Conservation (phyloP, 2,113 vertebrate genomes). For the Salvelinus alpinus region DNA sequence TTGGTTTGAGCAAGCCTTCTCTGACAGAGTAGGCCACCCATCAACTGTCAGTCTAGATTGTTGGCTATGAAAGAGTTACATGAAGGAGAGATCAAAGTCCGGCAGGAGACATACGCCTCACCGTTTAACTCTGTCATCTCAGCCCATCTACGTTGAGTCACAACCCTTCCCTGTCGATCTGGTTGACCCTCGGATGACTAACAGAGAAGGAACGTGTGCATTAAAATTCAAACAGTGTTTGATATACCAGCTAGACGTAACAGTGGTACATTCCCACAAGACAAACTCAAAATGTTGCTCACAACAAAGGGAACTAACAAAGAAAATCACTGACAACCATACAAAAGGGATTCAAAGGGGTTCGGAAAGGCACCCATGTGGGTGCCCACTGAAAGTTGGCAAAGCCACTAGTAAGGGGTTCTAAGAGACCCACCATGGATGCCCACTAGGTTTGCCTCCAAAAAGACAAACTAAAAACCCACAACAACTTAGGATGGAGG, state of each 20-base stretch:
- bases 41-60: conserved; percentile 60
- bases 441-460: no score
- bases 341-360: no score
- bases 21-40: conserved; percentile 42
- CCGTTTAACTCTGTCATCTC: conserved; percentile 74
- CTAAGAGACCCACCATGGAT: no score
- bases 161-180: conserved; percentile 59
- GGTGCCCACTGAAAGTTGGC: no score
- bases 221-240: background rate
- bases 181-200: conserved; percentile 41
- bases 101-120: conserved; percentile 59
- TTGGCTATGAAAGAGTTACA: conserved; percentile 65
- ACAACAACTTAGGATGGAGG: no score
- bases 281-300: no score
- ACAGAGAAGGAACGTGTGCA: conserved; percentile 23
- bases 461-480: no score
- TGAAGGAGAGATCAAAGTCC: conserved; percentile 75
- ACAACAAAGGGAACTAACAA: no score
- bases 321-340: no score
- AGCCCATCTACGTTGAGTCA: conserved; percentile 38
- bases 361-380: no score
- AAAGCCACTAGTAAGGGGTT: no score
- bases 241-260: background rate
- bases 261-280: no score
- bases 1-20: conserved; percentile 55